phyloP scores from a whole-genome alignment of 2,888 invertebrate species.

The Caenorhabditis imperialis region DNA sequence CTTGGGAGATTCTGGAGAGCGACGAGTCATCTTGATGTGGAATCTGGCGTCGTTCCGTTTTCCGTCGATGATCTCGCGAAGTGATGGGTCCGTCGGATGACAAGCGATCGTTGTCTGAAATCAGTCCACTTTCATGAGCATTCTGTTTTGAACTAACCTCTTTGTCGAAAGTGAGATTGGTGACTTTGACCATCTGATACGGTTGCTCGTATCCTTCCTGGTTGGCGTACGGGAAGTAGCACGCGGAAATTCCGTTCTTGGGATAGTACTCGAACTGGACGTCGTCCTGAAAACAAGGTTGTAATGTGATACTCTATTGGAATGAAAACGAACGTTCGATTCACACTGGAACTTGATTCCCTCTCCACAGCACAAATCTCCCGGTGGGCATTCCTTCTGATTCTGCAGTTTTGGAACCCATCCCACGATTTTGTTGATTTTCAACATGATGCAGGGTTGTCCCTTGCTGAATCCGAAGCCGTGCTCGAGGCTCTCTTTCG shows the following conservation, averaged over 20 bases:
- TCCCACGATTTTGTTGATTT: constrained; percentile 53
- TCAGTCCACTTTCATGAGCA: no score
- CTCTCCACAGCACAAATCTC: constrained; percentile 34
- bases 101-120: constrained; percentile 44
- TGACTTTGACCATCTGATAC: constrained; percentile 47
- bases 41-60: constrained; percentile 35
- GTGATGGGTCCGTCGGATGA: constrained; percentile 5
- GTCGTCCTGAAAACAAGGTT: constrained; percentile 15
- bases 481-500: constrained; percentile 25
- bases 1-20: background rate
- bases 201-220: constrained; percentile 54
- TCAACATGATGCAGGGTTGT: constrained; percentile 56
- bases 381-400: background rate
- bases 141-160: constrained; percentile 15
- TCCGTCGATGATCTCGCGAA: background rate
- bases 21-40: constrained; percentile 22
- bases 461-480: constrained; percentile 56
- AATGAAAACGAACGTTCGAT: constrained; percentile 15
- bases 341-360: constrained; percentile 43
- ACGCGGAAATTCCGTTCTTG: constrained; percentile 40
- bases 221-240: constrained; percentile 50
- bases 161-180: constrained; percentile 32
- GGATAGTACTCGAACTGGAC: constrained; percentile 47
- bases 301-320: background rate
- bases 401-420: constrained; percentile 33